Base-by-base conservation (phyloP, 2,888 invertebrate species). In the Drosophila nr. perissopoda region DNA sequence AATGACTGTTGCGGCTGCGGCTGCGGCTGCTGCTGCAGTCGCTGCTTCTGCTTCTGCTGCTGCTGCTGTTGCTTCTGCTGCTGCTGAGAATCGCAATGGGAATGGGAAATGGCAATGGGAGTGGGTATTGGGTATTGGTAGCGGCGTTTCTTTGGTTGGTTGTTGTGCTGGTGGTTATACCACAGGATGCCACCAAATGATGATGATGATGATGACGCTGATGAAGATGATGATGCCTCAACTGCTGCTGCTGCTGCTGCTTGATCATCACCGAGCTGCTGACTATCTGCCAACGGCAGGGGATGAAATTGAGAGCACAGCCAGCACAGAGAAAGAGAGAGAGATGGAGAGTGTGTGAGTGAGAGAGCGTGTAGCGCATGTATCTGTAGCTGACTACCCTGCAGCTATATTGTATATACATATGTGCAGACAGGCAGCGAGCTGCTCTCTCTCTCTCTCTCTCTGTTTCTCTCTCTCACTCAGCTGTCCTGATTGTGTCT, bases 201-300 rank as follows among this genome's bases (percentile, higher is more conserved):
- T 18, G 57, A 33, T 40, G 56, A 53, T 67, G 56, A 53, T 67
- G 59, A 69, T 62, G 74, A 54, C 58, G 78, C 34, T 66, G 72
- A 64, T 70, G 81, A 71, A 74, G 76, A 74, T 82, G 57, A 40
- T 42, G 21, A 18, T 51, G 51, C 51, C 18, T 16, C 27, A 11
- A 16, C 21, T 42, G 21, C n/a, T 62, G 73, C 66, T 73, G 51
- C 29, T 27, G 18, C 49, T 48, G 48, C 27, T 25, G 25, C 16
- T 46, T 68, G 70, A 62, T 73, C 76, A 74, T 74, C 75, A 76
- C 80, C 67, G 74, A 70, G 83, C 81, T 72, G 83, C 78, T 77
- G 80, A 69, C 81, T 90, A 79, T 86, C 86, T 86, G 88, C 79
- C 69, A 85, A 40, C 85, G 86, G 83, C 90, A 91, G 91, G 92